Base-by-base conservation (phyloP, 2,888 invertebrate species). In the Eupithecia pulchellata region DNA sequence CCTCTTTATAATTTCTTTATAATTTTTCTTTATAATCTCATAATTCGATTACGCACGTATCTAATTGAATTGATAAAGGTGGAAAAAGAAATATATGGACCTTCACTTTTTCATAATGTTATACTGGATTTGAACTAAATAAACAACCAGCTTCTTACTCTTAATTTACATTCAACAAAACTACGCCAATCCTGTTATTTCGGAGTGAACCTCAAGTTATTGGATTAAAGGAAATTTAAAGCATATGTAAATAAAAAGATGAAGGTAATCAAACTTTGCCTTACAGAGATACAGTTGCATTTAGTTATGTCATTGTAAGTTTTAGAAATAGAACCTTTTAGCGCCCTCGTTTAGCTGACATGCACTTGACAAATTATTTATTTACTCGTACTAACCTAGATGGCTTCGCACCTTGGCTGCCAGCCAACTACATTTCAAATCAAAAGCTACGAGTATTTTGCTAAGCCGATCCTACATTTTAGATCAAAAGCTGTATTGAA, bases 241-340 rank as follows among this genome's bases (percentile, higher is more conserved):
- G 42, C 11, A 9, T 47, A 9, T 2, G 47, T 47, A 20, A 42
- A 47, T 9, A 42, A 1, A n/a, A 2, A 25, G 25, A 52, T 52
- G 11, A 20, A 20, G 20, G 8, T n/a, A n/a, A n/a, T n/a, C n/a
- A 20, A 47, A 47, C 9, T 47, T 47, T 9, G 42, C n/a, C n/a
- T n/a, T n/a, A n/a, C n/a, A n/a, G 6, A n/a, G 8, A 36, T 4
- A 17, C 36, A 11, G 13, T 52, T 1, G 1, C 20, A 52, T 52
- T 52, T 47, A 47, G 47, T 11, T 25, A 52, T 25, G 9, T 52
- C 52, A 17, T 14, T 11, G 25, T 25, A 52, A 52, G 25, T 52
- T 52, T 11, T 25, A 25, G 42, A 52, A 52, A 52, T 52, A 11
- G 52, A 25, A 52, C 52, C 52, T 52, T 52, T 52, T 52, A 52